These are phyloP conservation scores for Acrossocheilus wenchowensis DNA, from an alignment of 2,797 vertebrate genomes.

Conservation along the genomic window DNA sequence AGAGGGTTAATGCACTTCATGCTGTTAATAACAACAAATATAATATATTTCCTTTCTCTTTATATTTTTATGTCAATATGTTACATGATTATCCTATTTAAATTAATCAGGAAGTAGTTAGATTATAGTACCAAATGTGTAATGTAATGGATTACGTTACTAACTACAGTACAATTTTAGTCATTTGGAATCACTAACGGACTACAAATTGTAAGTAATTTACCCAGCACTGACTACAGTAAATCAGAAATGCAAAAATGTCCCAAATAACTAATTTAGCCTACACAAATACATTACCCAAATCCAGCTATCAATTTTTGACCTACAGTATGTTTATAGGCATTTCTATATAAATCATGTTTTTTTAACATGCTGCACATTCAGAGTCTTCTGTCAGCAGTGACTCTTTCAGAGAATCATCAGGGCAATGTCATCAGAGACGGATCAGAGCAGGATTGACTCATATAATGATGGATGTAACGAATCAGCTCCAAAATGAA, in stretches of 20 bases:
- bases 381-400: background rate
- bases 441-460: conserved; percentile 11
- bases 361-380: background rate
- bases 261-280: background rate
- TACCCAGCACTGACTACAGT: background rate
- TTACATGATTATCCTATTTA: background rate
- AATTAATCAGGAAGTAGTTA: background rate
- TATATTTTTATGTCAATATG: background rate
- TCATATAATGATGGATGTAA: conserved; percentile 73
- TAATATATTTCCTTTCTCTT: background rate
- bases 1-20: background rate
- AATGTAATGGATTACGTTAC: background rate
- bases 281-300: background rate
- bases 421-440: background rate
- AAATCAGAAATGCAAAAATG: background rate
- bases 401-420: background rate
- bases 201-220: background rate
- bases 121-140: background rate
- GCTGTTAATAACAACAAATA: background rate
- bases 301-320: background rate
- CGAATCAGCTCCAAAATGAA: conserved; percentile 72
- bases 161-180: background rate
- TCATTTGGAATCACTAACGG: background rate
- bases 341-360: background rate
- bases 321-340: background rate